Conservation (phyloP, 1,140 invertebrate species). For the Drosophila sp. region DNA sequence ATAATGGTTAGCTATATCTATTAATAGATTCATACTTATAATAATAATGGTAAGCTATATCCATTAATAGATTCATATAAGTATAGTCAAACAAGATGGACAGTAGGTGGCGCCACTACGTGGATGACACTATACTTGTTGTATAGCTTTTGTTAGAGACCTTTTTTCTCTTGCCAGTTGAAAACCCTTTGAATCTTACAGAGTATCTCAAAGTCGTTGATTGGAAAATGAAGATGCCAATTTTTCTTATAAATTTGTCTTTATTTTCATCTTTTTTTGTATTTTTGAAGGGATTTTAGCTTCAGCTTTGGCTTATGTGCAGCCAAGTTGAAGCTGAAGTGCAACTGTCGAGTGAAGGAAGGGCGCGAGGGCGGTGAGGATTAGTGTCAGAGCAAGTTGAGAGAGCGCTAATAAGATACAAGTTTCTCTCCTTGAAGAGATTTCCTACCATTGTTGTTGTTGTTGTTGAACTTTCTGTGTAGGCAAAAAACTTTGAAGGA, state of each 20-base stretch:
- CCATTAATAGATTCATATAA: too few species aligned
- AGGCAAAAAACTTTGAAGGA: conserved; percentile 60
- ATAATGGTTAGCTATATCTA: too few species aligned
- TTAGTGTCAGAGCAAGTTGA: conserved; percentile 69
- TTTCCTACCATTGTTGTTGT: conserved; percentile 23
- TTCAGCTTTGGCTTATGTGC: conserved; percentile 63
- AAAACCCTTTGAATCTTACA: background rate
- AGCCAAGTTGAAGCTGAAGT: conserved; percentile 70
- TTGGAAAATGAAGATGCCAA: background rate
- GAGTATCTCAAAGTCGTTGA: background rate
- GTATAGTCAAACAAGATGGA: too few species aligned
- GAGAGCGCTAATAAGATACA: conserved; percentile 71
- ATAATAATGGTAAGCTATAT: too few species aligned
- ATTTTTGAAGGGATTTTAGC: conserved; percentile 32
- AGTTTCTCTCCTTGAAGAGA: conserved; percentile 33
- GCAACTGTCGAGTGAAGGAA: conserved; percentile 28
- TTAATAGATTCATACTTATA: too few species aligned
- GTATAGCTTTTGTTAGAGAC: too few species aligned
- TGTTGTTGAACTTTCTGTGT: conserved; percentile 37
- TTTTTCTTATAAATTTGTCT: conserved; percentile 16
- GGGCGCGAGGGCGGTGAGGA: conserved; percentile 26
- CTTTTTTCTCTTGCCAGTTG: too few species aligned
- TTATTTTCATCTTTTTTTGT: conserved; percentile 38
- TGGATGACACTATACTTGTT: too few species aligned
- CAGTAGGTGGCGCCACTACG: too few species aligned